phyloP scores from a whole-genome alignment of 1,140 invertebrate genomes.

The Drosophila murphyi region DNA sequence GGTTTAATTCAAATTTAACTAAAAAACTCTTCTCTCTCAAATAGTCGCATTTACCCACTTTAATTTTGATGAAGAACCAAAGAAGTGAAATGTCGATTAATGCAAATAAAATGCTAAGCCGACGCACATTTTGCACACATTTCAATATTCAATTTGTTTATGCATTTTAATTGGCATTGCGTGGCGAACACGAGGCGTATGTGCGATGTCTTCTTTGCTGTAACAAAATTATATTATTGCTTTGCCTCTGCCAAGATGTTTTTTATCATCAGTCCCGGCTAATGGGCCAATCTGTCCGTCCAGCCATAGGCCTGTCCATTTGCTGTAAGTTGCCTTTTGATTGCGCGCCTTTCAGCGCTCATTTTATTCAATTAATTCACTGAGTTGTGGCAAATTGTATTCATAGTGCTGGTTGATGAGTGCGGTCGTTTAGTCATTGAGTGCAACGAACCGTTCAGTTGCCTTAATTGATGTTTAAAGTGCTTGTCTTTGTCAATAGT shows the following conservation, averaged over 20 bases:
- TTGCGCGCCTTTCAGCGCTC: conserved; percentile 52
- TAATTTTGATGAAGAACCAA: no score
- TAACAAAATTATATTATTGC: conserved; percentile 45
- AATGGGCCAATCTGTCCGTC: conserved; percentile 48
- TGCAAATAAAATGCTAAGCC: conserved; percentile 23
- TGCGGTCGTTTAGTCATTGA: conserved; percentile 37
- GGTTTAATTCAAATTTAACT: not conserved
- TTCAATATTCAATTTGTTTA: conserved; percentile 56
- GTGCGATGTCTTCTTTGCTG: conserved; percentile 63
- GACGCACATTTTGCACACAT: conserved; percentile 48
- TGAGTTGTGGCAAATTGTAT: conserved; percentile 40
- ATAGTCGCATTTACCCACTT: no score
- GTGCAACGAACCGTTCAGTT: conserved; percentile 45
- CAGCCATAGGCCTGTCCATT: conserved; percentile 3
- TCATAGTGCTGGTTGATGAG: conserved; percentile 44
- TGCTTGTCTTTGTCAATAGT: conserved; percentile 19
- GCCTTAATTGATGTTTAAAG: conserved; percentile 15
- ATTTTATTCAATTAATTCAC: conserved; percentile 70
- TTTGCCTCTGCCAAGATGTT: conserved; percentile 61
- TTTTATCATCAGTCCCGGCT: conserved; percentile 65
- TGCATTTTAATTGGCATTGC: conserved; percentile 63
- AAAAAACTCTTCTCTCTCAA: not conserved
- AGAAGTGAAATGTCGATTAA: conserved; percentile 10
- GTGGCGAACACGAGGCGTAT: conserved; percentile 61
- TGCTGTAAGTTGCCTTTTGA: conserved; percentile 47